Conservation (phyloP, 2,113 vertebrate species). For the Butorides virescens region DNA sequence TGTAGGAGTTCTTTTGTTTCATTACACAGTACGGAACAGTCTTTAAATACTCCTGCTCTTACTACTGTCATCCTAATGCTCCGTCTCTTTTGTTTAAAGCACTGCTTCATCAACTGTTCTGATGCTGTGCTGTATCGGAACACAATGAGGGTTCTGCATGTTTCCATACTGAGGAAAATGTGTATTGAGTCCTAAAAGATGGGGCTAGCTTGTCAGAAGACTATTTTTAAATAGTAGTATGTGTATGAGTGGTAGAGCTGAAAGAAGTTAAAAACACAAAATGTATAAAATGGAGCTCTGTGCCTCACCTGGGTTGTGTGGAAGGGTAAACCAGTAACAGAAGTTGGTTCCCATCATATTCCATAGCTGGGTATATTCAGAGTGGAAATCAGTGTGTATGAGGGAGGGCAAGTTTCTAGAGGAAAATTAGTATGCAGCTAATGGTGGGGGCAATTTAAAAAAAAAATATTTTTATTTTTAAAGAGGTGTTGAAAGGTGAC, state of each 20-base stretch:
- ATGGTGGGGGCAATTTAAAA: background rate
- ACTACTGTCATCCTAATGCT: background rate
- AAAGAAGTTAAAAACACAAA: background rate
- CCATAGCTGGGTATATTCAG: background rate
- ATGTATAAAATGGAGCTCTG: background rate
- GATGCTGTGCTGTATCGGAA: background rate
- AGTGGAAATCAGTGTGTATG: background rate
- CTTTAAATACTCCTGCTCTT: background rate
- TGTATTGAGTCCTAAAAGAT: background rate
- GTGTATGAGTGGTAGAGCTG: background rate
- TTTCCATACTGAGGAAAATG: background rate
- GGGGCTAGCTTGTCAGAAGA: background rate
- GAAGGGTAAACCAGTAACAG: background rate
- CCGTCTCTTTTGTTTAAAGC: background rate
- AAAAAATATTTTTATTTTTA: background rate
- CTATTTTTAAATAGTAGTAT: background rate
- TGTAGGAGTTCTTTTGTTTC: background rate
- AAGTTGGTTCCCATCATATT: background rate
- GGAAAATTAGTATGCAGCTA: background rate
- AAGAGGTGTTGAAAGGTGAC: background rate
- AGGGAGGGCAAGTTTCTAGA: background rate
- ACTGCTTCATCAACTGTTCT: background rate
- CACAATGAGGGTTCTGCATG: background rate
- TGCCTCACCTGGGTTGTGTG: background rate
- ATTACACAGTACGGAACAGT: background rate